phyloP scores from a whole-genome alignment of 2,113 vertebrate genomes.

The Laterallus jamaicensis region DNA sequence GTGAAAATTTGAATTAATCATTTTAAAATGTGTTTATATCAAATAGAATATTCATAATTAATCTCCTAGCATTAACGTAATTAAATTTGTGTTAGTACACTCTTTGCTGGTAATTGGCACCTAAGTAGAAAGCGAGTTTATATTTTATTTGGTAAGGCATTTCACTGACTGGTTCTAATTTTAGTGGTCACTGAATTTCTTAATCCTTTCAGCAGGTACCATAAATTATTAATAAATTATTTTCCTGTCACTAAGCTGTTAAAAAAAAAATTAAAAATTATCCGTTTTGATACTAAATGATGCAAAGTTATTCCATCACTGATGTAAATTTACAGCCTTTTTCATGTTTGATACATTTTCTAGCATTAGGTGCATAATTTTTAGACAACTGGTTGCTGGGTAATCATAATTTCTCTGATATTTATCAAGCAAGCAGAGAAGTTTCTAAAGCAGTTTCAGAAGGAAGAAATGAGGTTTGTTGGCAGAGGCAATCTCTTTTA shows the following conservation, averaged over 20 bases:
- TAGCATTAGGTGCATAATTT: not conserved
- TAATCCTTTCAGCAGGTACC: not conserved
- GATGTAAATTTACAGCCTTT: not conserved
- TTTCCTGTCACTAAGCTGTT: not conserved
- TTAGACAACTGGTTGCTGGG: not conserved
- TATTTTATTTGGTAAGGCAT: not conserved
- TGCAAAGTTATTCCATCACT: not conserved
- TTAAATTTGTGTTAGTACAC: not conserved
- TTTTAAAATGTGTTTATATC: not conserved
- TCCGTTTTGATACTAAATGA: not conserved
- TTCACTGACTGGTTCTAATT: not conserved
- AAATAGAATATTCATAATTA: not conserved
- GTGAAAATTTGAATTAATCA: not conserved
- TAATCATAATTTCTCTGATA: not conserved
- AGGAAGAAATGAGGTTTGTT: slow-evolving; percentile 16
- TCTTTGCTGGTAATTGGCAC: not conserved
- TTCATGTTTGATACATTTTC: not conserved
- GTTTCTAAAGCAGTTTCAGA: slow-evolving; percentile 11
- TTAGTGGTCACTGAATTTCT: not conserved
- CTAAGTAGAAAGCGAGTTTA: not conserved
- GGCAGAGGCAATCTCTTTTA: slow-evolving; percentile 12
- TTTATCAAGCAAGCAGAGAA: not conserved
- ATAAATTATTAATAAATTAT: not conserved
- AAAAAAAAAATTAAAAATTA: not conserved
- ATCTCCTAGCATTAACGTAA: not conserved